These are phyloP conservation scores for Thalassoma bifasciatum DNA, from an alignment of 2,113 vertebrate genomes.

Conservation along the genomic window DNA sequence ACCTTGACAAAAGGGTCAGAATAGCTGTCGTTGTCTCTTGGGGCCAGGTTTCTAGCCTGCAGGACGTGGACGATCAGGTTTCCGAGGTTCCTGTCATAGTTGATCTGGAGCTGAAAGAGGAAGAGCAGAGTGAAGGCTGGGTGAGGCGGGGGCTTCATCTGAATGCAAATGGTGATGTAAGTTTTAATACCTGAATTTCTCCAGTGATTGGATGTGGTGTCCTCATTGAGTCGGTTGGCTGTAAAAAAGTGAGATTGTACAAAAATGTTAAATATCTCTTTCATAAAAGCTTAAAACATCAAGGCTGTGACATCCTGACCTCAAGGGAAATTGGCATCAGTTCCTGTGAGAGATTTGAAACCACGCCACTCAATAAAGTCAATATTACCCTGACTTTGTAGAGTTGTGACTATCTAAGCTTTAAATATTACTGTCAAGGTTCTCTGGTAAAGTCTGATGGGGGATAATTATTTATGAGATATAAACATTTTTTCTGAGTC, in stretches of 20 bases:
- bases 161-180: not conserved
- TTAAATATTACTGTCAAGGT: slow-evolving; percentile 34
- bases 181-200: slow-evolving; percentile 93
- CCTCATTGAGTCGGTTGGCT: slow-evolving; percentile 88
- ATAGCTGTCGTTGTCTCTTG: slow-evolving; percentile 95
- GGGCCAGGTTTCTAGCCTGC: slow-evolving; percentile 95
- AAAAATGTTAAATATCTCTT: not conserved
- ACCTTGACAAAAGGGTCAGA: slow-evolving; percentile 99
- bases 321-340: too few relatives aligned
- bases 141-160: slow-evolving; percentile 12
- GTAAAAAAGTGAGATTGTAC: slow-evolving; percentile 26
- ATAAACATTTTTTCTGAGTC: not conserved
- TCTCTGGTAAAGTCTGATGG: slow-evolving; percentile 14
- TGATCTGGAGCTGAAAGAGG: slow-evolving; percentile 93
- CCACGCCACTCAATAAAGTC: too few relatives aligned
- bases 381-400: not conserved
- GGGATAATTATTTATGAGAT: slow-evolving; percentile 11
- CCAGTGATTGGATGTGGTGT: slow-evolving; percentile 92
- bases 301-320: too few relatives aligned
- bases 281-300: too few relatives aligned
- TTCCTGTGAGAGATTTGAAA: too few relatives aligned
- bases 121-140: not conserved
- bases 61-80: slow-evolving; percentile 98
- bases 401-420: slow-evolving; percentile 28
- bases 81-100: slow-evolving; percentile 95